Conservation (phyloP, 92 coral and sea anemone genomes). For the Epizoanthus fatuus region DNA sequence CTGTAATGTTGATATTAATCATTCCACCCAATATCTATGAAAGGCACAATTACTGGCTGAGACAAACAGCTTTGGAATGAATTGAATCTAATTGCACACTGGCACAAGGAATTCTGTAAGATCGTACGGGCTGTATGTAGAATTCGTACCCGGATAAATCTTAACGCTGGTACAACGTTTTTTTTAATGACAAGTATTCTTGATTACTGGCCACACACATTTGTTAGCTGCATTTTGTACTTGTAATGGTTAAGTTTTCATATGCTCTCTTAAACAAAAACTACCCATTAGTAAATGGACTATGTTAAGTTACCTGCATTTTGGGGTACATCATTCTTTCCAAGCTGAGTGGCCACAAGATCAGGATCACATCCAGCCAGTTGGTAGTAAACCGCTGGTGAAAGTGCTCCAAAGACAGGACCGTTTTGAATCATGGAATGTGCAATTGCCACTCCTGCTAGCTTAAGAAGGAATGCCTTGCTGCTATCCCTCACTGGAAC, state of each 20-base stretch:
- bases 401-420: slow-evolving; percentile 54
- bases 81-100: no score
- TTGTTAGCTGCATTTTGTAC: slow-evolving; percentile 12
- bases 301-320: slow-evolving; percentile 52
- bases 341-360: slow-evolving; percentile 49
- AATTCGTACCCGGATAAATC: no score
- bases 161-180: no score
- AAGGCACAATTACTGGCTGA: no score
- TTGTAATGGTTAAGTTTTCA: not conserved
- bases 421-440: slow-evolving; percentile 58
- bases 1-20: no score
- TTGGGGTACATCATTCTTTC: slow-evolving; percentile 58
- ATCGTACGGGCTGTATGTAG: no score
- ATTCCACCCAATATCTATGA: no score
- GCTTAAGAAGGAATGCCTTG: slow-evolving; percentile 65
- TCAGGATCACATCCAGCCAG: slow-evolving; percentile 62
- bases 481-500: slow-evolving; percentile 69
- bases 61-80: no score
- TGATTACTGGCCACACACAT: slow-evolving; percentile 27
- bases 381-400: slow-evolving; percentile 65
- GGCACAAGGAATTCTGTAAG: no score
- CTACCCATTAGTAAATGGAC: slow-evolving; percentile 20
- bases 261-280: slow-evolving; percentile 24
- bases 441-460: slow-evolving; percentile 57
- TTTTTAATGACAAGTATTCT: not conserved